A percentile compares a stretch with the other conserved stretches of the same genome.
Conservation (phyloP, 2,888 invertebrate genomes). For the Antheraea assamensis region DNA sequence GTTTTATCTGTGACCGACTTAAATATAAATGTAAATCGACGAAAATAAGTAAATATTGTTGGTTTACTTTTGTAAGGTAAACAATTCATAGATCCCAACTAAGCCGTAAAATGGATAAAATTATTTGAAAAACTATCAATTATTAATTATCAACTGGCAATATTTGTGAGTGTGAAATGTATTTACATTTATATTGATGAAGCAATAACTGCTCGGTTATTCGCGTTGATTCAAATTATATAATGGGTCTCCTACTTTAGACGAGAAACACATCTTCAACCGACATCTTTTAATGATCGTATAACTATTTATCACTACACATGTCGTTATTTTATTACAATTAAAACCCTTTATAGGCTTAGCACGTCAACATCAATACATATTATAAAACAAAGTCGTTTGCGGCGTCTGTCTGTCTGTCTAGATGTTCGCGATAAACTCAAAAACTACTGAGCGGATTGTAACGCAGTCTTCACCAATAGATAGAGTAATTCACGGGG, state of each 20-base stretch:
- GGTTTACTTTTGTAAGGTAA: neutral
- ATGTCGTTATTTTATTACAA: too few species aligned
- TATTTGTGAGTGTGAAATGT: neutral
- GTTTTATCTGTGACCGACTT: conserved; percentile 51
- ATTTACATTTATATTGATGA: neutral
- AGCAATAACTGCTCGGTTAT: neutral
- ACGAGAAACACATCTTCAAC: neutral
- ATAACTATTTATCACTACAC: neutral
- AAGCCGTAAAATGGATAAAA: neutral
- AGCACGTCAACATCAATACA: neutral
- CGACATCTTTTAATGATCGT: neutral
- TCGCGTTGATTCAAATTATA: neutral
- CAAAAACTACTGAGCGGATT: too few species aligned
- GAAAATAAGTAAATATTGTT: conserved; percentile 22
- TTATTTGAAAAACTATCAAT: neutral
- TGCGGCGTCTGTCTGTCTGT: too few species aligned
- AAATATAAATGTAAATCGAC: conserved; percentile 41
- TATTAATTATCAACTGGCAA: neutral
- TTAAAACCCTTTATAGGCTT: too few species aligned
- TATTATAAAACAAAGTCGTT: too few species aligned
- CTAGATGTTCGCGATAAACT: too few species aligned
- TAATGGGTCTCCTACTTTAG: neutral
- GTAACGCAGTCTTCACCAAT: too few species aligned
- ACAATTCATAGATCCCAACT: neutral
- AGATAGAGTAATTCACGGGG: too few species aligned